Base-by-base conservation (phyloP, 2,888 invertebrate genomes). In the Capitulum mitella region DNA sequence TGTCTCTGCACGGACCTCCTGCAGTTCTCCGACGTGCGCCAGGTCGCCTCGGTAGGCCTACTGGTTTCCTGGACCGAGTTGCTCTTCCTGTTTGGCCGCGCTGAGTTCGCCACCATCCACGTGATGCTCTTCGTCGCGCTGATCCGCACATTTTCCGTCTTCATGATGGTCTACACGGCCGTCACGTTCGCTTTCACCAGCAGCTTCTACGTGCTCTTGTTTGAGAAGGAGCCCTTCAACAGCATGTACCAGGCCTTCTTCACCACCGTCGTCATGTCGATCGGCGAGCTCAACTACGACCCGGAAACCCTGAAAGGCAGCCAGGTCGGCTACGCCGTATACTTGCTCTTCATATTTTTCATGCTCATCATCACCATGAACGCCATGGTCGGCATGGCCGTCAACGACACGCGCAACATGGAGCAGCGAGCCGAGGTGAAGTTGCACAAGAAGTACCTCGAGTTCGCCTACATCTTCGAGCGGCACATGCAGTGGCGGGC, bases 321-420 rank as follows among this genome's bases (percentile, higher is more conserved):
- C 46, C 8, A n/a, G 32, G 43, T 70, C 74, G 61, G 40, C 70
- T 70, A 40, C 54, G 43, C 32, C 48, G 46, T 61, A 70, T 61
- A 70, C 78, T 14, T 78, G 34, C 64, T 43, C 64, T 43, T 61
- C 78, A 29, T 58, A 61, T 58, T 54, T 61, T 58, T 54, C 40
- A 78, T 54, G 34, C 34, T 78, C 78, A 78, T 54, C 78, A 78
- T 54, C 78, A 78, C 37, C 10, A 78, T 78, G 58, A 78, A 37
- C 78, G 61, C 43, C 61, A 78, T 78, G 58, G 61, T 78, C 61
- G 61, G 70, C 5, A 70, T 70, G 40, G 70, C 70, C 70, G 70
- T 70, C 70, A 70, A 70, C 70, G 40, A 70, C 70, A 70, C 70
- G 26, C 70, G 70, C 40, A 40, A 70, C 40, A 70, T 70, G 40